phyloP scores from a whole-genome alignment of 2,888 invertebrate genomes.

The Horisme vitalbata region DNA sequence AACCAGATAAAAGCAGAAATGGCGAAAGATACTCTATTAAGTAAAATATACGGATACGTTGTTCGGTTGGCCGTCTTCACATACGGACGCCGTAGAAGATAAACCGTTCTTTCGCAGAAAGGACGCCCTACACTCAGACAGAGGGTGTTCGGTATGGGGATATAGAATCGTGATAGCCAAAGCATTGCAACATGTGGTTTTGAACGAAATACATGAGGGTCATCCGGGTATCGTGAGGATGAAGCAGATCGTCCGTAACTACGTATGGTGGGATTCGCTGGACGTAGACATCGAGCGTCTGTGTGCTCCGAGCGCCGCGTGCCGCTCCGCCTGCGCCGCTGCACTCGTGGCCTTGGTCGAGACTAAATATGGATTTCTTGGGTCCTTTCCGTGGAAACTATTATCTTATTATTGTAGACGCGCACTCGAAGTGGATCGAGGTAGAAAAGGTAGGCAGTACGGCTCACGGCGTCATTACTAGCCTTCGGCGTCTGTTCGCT shows the following conservation, averaged over 20 bases:
- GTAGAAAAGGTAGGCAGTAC: too few species aligned
- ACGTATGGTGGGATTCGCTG: constrained; percentile 31
- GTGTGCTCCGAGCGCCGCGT: constrained; percentile 17
- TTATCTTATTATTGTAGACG: neutral
- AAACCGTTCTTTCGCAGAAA: neutral
- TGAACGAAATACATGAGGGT: constrained; percentile 28
- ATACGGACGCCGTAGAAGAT: too few species aligned
- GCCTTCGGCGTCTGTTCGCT: too few species aligned
- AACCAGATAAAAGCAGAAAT: too few species aligned
- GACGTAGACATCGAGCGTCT: constrained; percentile 24
- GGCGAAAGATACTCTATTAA: too few species aligned
- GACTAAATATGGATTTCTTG: too few species aligned
- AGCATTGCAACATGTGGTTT: constrained; percentile 11
- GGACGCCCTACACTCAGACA: constrained; percentile 4
- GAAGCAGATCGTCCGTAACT: constrained; percentile 32
- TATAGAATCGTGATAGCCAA: constrained; percentile 27
- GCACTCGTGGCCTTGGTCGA: neutral
- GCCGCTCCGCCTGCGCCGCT: neutral
- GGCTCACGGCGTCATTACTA: too few species aligned
- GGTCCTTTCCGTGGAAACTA: neutral
- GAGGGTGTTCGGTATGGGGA: constrained; percentile 30
- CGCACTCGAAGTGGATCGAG: constrained; percentile 12
- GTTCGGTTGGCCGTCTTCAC: neutral
- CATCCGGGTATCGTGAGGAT: constrained; percentile 33
- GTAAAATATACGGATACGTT: too few species aligned